These are phyloP conservation scores for Sphaerophoria taeniata DNA, from an alignment of 2,888 invertebrate genomes.

Conservation along the genomic window DNA sequence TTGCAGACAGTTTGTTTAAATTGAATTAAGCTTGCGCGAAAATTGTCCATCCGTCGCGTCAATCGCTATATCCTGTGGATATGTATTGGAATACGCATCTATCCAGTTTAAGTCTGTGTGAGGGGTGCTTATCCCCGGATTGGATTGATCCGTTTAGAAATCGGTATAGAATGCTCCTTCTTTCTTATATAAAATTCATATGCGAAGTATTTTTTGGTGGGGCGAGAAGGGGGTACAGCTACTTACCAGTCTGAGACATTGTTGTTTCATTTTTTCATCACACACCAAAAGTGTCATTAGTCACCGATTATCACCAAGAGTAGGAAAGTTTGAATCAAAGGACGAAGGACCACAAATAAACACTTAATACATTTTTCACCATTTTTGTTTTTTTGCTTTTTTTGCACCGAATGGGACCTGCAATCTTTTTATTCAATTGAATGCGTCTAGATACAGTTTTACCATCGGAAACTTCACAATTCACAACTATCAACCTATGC, in stretches of 20 bases:
- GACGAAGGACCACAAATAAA: background rate
- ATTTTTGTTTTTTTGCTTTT: constrained; percentile 1
- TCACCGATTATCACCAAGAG: constrained; percentile 20
- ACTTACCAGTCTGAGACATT: constrained; percentile 47
- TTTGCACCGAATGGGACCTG: constrained; percentile 55
- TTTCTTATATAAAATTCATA: no score
- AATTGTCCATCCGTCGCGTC: constrained; percentile 42
- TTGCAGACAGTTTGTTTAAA: constrained; percentile 37
- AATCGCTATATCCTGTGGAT: constrained; percentile 22
- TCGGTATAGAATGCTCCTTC: background rate
- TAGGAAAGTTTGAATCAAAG: background rate
- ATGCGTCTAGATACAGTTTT: constrained; percentile 50
- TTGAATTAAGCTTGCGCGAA: constrained; percentile 67
- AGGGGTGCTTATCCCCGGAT: constrained; percentile 43
- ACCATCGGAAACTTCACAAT: constrained; percentile 9
- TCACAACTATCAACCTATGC: constrained; percentile 61
- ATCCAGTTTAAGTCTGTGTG: no score
- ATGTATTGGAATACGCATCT: background rate
- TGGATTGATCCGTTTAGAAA: constrained; percentile 33
- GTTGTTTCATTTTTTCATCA: background rate
- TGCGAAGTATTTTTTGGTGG: background rate
- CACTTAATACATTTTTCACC: constrained; percentile 29
- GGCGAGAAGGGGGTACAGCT: background rate
- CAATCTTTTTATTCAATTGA: constrained; percentile 35
- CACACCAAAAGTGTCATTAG: background rate